A percentile compares a stretch with the other conserved stretches of the same genome.
Conservation (phyloP, 2,113 vertebrate genomes). For the Cyphomyrus plagiostoma region DNA sequence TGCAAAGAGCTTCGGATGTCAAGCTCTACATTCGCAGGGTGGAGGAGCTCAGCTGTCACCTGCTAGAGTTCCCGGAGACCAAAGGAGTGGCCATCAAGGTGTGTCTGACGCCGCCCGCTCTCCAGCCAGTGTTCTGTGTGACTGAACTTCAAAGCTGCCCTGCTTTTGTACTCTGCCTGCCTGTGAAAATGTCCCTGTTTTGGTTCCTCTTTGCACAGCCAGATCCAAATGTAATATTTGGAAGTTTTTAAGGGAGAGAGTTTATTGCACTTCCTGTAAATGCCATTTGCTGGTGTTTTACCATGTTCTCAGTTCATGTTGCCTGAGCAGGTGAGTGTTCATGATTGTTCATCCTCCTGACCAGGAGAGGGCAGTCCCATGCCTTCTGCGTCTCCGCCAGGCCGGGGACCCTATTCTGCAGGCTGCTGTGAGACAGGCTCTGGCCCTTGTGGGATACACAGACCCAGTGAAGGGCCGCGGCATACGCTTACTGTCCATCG, state of each 20-base stretch:
- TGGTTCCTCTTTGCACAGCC: not conserved
- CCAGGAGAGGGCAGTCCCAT: constrained; percentile 77
- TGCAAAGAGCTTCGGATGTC: constrained; percentile 76
- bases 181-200: not conserved
- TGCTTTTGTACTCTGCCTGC: not conserved
- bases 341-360: constrained; percentile 8
- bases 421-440: constrained; percentile 80
- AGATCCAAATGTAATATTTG: not conserved
- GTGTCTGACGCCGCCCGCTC: not conserved
- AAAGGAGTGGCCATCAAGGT: constrained; percentile 87
- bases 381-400: constrained; percentile 77
- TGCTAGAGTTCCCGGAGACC: constrained; percentile 90
- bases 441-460: constrained; percentile 82
- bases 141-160: not conserved
- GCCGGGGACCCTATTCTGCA: constrained; percentile 75
- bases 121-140: not conserved
- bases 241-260: not conserved
- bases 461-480: constrained; percentile 88
- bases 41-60: constrained; percentile 89
- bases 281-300: not conserved
- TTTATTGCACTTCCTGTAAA: not conserved
- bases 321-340: not conserved
- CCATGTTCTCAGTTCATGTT: not conserved
- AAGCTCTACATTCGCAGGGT: constrained; percentile 83
- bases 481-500: constrained; percentile 81